Evolutionary conservation across 1,140 invertebrate species (phyloP).

Genomic region (Drosophila pruinosa): DNA sequence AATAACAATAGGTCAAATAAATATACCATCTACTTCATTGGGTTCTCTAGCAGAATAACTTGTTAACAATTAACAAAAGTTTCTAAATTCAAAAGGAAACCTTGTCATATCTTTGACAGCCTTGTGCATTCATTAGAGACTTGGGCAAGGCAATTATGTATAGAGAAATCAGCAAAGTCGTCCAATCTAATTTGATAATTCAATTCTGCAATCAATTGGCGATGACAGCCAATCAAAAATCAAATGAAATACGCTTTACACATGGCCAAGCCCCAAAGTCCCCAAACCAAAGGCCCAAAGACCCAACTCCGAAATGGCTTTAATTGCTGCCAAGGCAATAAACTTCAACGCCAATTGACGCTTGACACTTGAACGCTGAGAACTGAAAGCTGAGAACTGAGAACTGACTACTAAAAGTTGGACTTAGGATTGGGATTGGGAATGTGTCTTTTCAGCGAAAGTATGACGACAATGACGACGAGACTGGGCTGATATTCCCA

Average conservation of each 20-base stretch:
- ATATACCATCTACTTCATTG: not conserved
- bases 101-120: not conserved
- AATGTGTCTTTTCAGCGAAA: slow-evolving; percentile 50
- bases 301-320: slow-evolving; percentile 37
- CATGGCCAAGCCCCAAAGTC: slow-evolving; percentile 28
- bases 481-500: slow-evolving; percentile 64
- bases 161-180: slow-evolving; percentile 13
- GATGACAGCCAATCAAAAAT: slow-evolving; percentile 76
- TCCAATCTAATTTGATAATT: slow-evolving; percentile 69
- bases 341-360: slow-evolving; percentile 78
- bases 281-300: slow-evolving; percentile 15
- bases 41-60: not conserved
- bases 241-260: slow-evolving; percentile 54
- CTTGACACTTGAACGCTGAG: slow-evolving; percentile 62
- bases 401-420: slow-evolving; percentile 2
- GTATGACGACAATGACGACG: slow-evolving; percentile 55
- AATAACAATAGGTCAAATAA: too few relatives aligned
- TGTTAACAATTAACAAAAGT: not conserved
- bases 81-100: not conserved
- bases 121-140: slow-evolving; percentile 6
- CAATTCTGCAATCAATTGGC: slow-evolving; percentile 66
- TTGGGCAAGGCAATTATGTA: slow-evolving; percentile 41
- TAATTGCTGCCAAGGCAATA: slow-evolving; percentile 80
- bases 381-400: slow-evolving; percentile 26
- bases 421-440: not conserved